Base-by-base conservation (phyloP, 2,888 invertebrate genomes). In the Amphipoea oculea region DNA sequence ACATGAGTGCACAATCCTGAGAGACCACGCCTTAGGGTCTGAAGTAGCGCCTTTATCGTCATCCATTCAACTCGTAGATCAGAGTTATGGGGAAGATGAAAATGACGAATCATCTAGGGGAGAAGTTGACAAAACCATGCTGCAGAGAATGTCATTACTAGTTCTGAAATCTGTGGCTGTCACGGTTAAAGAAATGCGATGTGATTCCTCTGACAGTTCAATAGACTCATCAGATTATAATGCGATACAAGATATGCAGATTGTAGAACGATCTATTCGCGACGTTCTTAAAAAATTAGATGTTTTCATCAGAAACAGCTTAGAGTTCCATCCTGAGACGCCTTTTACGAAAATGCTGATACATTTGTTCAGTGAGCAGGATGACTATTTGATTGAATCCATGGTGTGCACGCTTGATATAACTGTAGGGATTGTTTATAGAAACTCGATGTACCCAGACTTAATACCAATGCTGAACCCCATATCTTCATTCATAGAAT, bases 371-470 rank as follows among this genome's bases (percentile, higher is more conserved):
- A 98, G 98, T 90, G 99, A 99, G 94, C 99, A 99, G 94, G 99
- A 99, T 92, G 99, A 99, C 94, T 98, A 98, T 91, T 96, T 99
- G 89, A 98, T 99, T 80, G 99, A 99, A 96, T 98, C 99, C 5
- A 99, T 99, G 99, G 98, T 99, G 12, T 99, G 99, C 93, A 98
- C 98, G 62, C 95, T 99, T 72, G 99, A 99, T 94, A 99, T 99
- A 69, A 98, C 98, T 0, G 98, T 98, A 45, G 99, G 99, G 65
- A 98, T 99, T 78, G 98, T 98, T 48, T 98, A 98, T 92, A 97
- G 98, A 73, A 98, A 98, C 91, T 98, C 98, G 0, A 98, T 98
- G 80, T 98, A 98, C 89, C 98, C 98, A 3, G 98, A 98, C 94
- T 96, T 99, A 87, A 98, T 98, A 89, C 97, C 98, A 9, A 98